These are phyloP conservation scores for Pollenia amentaria DNA, from an alignment of 2,888 invertebrate genomes.

Conservation along the genomic window DNA sequence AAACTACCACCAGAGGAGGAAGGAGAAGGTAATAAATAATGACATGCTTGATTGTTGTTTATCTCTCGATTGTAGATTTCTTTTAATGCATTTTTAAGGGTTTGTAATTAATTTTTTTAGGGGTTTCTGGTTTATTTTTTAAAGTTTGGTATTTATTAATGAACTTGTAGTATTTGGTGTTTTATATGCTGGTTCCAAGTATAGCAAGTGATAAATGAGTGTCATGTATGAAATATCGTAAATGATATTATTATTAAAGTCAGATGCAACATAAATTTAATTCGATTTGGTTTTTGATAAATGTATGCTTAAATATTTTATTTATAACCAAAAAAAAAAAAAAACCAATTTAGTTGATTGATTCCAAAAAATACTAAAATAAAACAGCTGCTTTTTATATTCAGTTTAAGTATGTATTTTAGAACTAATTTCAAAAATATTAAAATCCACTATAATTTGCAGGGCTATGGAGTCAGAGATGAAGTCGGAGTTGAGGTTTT, in stretches of 20 bases:
- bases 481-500: no score
- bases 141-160: constrained; percentile 6
- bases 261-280: background rate
- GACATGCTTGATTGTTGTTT: constrained; percentile 74
- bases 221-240: constrained; percentile 49
- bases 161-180: background rate
- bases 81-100: constrained; percentile 75
- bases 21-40: constrained; percentile 68
- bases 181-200: constrained; percentile 15
- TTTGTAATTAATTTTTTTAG: constrained; percentile 73
- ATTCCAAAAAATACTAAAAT: background rate
- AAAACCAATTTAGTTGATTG: constrained; percentile 43
- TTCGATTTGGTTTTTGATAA: background rate
- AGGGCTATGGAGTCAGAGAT: no score
- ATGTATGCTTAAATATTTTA: background rate
- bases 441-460: no score
- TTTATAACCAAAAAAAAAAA: constrained; percentile 1
- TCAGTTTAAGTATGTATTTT: background rate
- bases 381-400: constrained; percentile 13
- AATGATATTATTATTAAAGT: constrained; percentile 4
- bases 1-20: constrained; percentile 59
- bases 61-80: constrained; percentile 59
- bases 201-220: constrained; percentile 57
- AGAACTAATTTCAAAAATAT: no score
- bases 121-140: constrained; percentile 7